Percentiles rank a stretch among this genome's conserved stretches.
Conservation (phyloP, 2,113 vertebrate genomes). For the Lepisosteus osseus region DNA sequence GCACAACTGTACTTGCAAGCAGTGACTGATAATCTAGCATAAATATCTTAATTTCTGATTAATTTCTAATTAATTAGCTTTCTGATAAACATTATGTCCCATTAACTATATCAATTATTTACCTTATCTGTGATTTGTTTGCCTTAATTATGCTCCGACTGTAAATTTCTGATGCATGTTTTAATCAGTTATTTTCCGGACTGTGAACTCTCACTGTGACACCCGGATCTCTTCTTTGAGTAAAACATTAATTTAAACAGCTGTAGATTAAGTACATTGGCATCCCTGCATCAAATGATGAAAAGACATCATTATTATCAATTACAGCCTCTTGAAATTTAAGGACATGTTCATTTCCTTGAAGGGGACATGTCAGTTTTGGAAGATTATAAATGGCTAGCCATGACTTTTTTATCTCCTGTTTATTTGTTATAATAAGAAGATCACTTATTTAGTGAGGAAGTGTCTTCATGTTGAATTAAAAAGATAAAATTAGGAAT, state of each 20-base stretch:
- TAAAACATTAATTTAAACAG: too few species aligned
- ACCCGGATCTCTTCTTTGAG: background rate
- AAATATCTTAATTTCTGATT: background rate
- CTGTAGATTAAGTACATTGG: slow-evolving; percentile 28
- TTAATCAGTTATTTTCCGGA: slow-evolving; percentile 40
- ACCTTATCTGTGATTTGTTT: slow-evolving; percentile 31
- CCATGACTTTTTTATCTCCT: slow-evolving; percentile 47
- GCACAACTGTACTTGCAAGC: background rate
- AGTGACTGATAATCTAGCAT: background rate
- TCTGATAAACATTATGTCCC: slow-evolving; percentile 52
- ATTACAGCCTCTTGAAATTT: slow-evolving; percentile 37
- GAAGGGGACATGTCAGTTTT: background rate
- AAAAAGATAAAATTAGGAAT: too few species aligned
- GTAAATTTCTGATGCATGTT: background rate
- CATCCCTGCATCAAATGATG: slow-evolving; percentile 26
- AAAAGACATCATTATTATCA: slow-evolving; percentile 34
- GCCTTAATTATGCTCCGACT: background rate
- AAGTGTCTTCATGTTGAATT: too few species aligned
- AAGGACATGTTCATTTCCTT: slow-evolving; percentile 25
- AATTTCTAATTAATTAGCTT: slow-evolving; percentile 53
- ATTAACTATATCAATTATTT: slow-evolving; percentile 49
- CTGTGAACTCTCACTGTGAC: slow-evolving; percentile 19
- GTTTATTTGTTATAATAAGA: slow-evolving; percentile 22
- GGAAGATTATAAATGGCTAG: slow-evolving; percentile 6
- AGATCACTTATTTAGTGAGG: background rate